Evolutionary conservation across 2,797 vertebrate species (phyloP), one percentile per base, ranked within the genome.

Genomic region (Acanthis flammea): DNA sequence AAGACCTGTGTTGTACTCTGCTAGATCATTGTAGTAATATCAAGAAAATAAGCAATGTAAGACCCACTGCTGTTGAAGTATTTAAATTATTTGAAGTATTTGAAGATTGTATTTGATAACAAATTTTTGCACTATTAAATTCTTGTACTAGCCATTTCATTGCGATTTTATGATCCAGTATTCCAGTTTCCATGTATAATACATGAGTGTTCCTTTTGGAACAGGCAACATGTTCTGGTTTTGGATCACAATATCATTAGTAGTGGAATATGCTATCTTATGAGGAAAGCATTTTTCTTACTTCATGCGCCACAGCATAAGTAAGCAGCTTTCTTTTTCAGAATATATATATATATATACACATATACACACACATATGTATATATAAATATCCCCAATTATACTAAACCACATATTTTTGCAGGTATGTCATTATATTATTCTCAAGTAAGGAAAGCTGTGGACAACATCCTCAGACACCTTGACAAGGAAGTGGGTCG

Each of bases 401-500:
- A 74, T 33, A 68, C 39, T 73, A 51, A 58, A 78, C 18, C 16
- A 1, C 19, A 0, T 88, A 2, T 94, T 66, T 90, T 97, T 97
- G 57, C 96, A 99, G 99, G 99, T 77, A 99, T 99, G 99, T 99
- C 99, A 17, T 94, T 99, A 74, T 99, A 99, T 98, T 99, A 99
- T 98, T 99, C 99, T 67, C 99, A 99, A 98, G 99, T 99, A 94
- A 98, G 99, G 89, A 99, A 99, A 97, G 98, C 99, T 7, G 98
- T 99, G 93, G 99, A 99, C 98, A 99, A 98, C 97, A 99, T 99
- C 96, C 98, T 99, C 78, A 98, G 99, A 83, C 99, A 99, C 95
- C 98, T 99, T 86, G 99, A 99, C 97, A 99, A 99, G 96, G 99
- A 99, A 97, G 99, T 99, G 84, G 99, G 99, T 17, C 98, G 99